A percentile compares a stretch with the other conserved stretches of the same genome.
Evolutionary conservation across 2,113 vertebrate genomes (phyloP).

Genomic region (Poecilia latipinna): DNA sequence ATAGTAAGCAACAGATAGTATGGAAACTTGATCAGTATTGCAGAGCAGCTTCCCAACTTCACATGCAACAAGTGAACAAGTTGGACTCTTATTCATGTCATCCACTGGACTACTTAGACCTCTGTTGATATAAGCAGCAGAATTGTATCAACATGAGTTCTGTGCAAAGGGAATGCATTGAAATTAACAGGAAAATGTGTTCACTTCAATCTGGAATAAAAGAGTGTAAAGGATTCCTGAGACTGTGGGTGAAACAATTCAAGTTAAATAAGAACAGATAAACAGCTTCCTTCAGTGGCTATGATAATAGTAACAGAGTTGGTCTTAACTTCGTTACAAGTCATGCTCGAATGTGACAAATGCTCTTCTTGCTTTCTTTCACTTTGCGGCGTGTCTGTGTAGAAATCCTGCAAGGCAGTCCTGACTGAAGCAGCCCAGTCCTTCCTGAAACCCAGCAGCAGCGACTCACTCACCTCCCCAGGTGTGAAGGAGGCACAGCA

Average conservation of each 20-base stretch:
- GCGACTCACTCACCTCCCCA: constrained; percentile 71
- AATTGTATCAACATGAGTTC: background rate
- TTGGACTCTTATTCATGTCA: background rate
- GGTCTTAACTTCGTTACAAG: background rate
- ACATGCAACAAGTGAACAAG: constrained; percentile 7
- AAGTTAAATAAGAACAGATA: constrained; percentile 11
- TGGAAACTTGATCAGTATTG: background rate
- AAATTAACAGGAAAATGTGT: background rate
- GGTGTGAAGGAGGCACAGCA: constrained; percentile 63
- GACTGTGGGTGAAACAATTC: background rate
- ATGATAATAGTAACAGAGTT: background rate
- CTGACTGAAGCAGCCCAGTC: background rate
- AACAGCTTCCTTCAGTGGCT: constrained; percentile 2
- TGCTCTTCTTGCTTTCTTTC: background rate
- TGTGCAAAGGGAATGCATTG: background rate
- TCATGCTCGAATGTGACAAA: background rate
- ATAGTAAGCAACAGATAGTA: background rate
- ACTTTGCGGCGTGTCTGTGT: background rate
- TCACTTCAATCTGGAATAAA: background rate
- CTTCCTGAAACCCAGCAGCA: background rate
- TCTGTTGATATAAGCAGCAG: background rate
- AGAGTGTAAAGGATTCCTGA: background rate
- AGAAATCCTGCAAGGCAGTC: background rate
- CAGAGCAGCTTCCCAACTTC: background rate
- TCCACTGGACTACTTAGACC: background rate